Evolutionary conservation across 1,140 invertebrate genomes (phyloP), one percentile per base, ranked within the genome.

Genomic region (Lasioglossum baleicum): DNA sequence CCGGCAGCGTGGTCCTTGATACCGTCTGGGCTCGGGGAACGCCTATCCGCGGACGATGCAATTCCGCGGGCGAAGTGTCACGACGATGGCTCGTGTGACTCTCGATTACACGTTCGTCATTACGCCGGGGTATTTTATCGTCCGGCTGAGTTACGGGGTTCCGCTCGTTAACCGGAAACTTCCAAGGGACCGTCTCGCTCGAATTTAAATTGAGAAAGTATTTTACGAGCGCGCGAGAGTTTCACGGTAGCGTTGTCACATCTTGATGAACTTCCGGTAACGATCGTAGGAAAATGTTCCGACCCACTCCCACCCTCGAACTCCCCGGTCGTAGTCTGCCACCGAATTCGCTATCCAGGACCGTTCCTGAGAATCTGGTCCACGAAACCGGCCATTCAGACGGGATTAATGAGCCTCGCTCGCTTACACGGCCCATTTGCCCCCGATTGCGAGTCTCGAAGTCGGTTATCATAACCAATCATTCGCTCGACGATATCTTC

Each of bases 171-270:
- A 92, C 88, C 89, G 85, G 75, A 88, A 91, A 91, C 83, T 91
- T 92, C 82, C 83, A 80, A 67, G 83, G 84, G 85, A 86, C 89
- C 87, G 83, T 91, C 87, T 86, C 87, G 89, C 88, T 92, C 83
- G 92, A 93, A 93, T 93, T 93, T 93, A 93, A 93, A 93, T 93
- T 93, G 92, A 88, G 92, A 93, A 93, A 93, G 92, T 93, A 93
- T 93, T 93, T 93, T 93, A 93, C 92, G 92, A 93, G 88, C 90
- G 87, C 77, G 73, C 81, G 69, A 87, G 89, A 92, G 91, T 92
- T 93, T 93, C 89, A 92, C 89, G 91, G 91, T 92, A 88, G 90
- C 91, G 92, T 93, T 93, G 92, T 93, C 91, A 92, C 92, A 93
- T 93, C 92, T 93, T 93, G 92, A 93, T 93, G 92, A 93, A 93